A percentile compares a stretch with the other conserved stretches of the same genome.
These are phyloP conservation scores for Microctenopoma steveboyesi DNA, from an alignment of 2,797 vertebrate genomes.

Conservation along the genomic window DNA sequence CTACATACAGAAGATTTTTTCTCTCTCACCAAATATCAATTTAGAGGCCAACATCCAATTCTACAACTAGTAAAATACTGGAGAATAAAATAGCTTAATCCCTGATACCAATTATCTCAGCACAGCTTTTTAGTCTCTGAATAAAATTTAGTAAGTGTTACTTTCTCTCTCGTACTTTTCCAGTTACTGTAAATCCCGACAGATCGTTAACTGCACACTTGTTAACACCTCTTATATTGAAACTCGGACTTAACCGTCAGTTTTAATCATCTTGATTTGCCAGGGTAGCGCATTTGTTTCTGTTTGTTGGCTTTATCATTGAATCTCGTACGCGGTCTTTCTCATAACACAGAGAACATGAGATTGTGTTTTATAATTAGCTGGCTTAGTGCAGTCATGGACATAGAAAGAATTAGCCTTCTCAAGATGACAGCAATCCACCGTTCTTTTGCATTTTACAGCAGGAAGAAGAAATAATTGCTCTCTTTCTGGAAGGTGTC, in stretches of 20 bases:
- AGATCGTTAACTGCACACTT: constrained; percentile 28
- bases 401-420: neutral
- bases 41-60: constrained; percentile 12
- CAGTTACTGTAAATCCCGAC: constrained; percentile 1
- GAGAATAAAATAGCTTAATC: constrained; percentile 43
- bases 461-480: neutral
- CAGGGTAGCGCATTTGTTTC: constrained; percentile 21
- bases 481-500: neutral
- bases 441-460: neutral
- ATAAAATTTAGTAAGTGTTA: neutral
- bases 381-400: neutral
- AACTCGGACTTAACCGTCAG: constrained; percentile 11
- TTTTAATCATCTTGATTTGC: constrained; percentile 47
- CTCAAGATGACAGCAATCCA: neutral
- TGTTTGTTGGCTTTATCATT: constrained; percentile 29
- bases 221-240: constrained; percentile 24
- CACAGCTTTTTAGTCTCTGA: constrained; percentile 8
- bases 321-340: constrained; percentile 25
- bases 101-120: constrained; percentile 30
- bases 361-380: constrained; percentile 19
- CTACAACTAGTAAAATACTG: neutral
- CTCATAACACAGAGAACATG: constrained; percentile 6
- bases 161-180: neutral
- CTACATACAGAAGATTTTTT: constrained; percentile 31
- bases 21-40: constrained; percentile 33